Percentiles rank a stretch among this genome's conserved stretches.
These are phyloP conservation scores for Drosophila neonasuta DNA, from an alignment of 2,888 invertebrate species.

Conservation along the genomic window DNA sequence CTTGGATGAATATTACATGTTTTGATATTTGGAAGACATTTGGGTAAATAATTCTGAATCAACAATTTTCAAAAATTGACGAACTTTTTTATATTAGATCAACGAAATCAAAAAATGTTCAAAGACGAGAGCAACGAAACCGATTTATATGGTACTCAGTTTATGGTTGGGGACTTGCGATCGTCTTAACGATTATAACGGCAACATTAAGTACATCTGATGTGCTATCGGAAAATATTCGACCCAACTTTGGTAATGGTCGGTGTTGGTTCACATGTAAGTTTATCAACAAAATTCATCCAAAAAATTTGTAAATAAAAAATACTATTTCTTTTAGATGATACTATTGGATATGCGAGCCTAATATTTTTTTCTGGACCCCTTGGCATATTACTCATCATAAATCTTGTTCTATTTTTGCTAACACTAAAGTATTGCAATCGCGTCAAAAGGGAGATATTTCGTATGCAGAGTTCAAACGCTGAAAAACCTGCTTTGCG, in stretches of 20 bases:
- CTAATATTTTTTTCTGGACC: conserved; percentile 86
- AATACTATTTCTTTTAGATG: conserved; percentile 60
- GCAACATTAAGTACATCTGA: conserved; percentile 84
- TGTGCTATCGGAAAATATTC: conserved; percentile 82
- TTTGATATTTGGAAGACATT: conserved; percentile 92
- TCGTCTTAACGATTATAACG: conserved; percentile 84
- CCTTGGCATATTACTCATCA: conserved; percentile 85
- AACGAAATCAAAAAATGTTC: conserved; percentile 67
- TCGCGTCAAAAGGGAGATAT: conserved; percentile 89
- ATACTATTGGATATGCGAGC: conserved; percentile 80
- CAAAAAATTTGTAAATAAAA: background rate
- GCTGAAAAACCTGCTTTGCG: conserved; percentile 85
- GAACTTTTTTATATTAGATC: conserved; percentile 56
- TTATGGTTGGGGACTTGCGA: conserved; percentile 88
- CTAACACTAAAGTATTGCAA: conserved; percentile 88
- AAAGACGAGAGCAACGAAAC: conserved; percentile 70
- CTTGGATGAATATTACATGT: conserved; percentile 91
- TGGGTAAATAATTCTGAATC: conserved; percentile 84
- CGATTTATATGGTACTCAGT: conserved; percentile 86
- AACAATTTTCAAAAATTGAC: background rate
- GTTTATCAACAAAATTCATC: background rate
- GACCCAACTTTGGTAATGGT: conserved; percentile 85
- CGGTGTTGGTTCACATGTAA: conserved; percentile 86
- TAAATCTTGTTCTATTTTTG: conserved; percentile 87
- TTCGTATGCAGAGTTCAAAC: conserved; percentile 86